These are phyloP conservation scores for Gordius sp. DNA, from an alignment of 2,888 invertebrate species.

Conservation along the genomic window DNA sequence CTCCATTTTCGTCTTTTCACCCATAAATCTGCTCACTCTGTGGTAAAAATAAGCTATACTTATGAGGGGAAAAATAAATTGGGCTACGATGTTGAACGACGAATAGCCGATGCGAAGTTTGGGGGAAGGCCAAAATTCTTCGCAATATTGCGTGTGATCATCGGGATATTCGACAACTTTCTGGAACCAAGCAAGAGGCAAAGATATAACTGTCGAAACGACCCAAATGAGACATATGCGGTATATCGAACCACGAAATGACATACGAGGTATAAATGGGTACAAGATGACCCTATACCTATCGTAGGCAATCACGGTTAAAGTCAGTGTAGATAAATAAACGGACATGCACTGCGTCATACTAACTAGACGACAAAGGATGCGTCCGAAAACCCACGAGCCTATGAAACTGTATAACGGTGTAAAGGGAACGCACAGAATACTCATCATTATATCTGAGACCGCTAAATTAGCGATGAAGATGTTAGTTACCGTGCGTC, in stretches of 20 bases:
- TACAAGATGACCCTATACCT: slow-evolving; percentile 86
- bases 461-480: slow-evolving; percentile 85
- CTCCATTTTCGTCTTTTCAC: background rate
- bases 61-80: slow-evolving; percentile 72
- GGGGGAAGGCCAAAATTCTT: slow-evolving; percentile 55
- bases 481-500: slow-evolving; percentile 80
- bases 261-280: slow-evolving; percentile 72
- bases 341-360: slow-evolving; percentile 48
- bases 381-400: slow-evolving; percentile 68
- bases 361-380: slow-evolving; percentile 38
- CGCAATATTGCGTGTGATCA: slow-evolving; percentile 35
- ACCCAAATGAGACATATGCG: slow-evolving; percentile 46
- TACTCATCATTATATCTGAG: slow-evolving; percentile 69
- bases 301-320: slow-evolving; percentile 87
- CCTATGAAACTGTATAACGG: slow-evolving; percentile 68
- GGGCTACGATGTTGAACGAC: slow-evolving; percentile 55
- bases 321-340: slow-evolving; percentile 79
- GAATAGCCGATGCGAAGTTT: slow-evolving; percentile 50
- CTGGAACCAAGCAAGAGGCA: slow-evolving; percentile 56
- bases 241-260: slow-evolving; percentile 32
- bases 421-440: slow-evolving; percentile 78
- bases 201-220: slow-evolving; percentile 54
- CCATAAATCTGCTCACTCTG: background rate
- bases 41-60: slow-evolving; percentile 71
- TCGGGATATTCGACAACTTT: slow-evolving; percentile 32